Conservation (phyloP, 2,797 vertebrate genomes). For the Cyclopterus lumpus region DNA sequence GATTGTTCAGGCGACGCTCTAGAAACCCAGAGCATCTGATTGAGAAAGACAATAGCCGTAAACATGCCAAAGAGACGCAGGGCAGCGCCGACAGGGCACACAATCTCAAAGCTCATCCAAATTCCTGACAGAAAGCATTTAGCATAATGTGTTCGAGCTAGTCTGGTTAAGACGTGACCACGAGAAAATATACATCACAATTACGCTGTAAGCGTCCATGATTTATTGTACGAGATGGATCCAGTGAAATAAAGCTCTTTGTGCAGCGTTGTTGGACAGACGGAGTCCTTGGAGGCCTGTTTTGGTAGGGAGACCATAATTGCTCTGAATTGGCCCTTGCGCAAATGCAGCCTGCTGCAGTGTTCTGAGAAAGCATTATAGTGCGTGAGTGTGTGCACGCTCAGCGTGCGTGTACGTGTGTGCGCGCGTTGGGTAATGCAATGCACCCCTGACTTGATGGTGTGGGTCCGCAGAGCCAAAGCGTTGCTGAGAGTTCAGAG, state of each 20-base stretch:
- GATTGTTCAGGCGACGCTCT: neutral
- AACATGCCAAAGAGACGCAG: constrained; percentile 51
- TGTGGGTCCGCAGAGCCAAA: constrained; percentile 70
- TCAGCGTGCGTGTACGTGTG: constrained; percentile 37
- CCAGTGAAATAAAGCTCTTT: constrained; percentile 66
- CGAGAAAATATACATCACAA: constrained; percentile 68
- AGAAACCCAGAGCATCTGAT: neutral
- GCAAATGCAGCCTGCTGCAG: constrained; percentile 71
- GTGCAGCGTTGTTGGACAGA: constrained; percentile 68
- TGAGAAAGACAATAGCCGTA: constrained; percentile 50
- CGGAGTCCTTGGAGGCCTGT: constrained; percentile 73
- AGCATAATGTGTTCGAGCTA: constrained; percentile 59
- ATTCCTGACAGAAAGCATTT: constrained; percentile 55
- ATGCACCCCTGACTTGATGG: constrained; percentile 73
- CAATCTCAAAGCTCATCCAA: constrained; percentile 54
- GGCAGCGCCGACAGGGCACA: constrained; percentile 29
- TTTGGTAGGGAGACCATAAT: constrained; percentile 82
- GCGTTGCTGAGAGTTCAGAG: constrained; percentile 77
- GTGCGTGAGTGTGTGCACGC: constrained; percentile 30
- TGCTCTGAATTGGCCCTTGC: constrained; percentile 78
- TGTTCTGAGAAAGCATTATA: constrained; percentile 75
- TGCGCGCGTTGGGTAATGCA: constrained; percentile 41
- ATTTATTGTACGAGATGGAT: constrained; percentile 67
- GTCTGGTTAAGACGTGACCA: constrained; percentile 44
- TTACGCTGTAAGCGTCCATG: constrained; percentile 55